Conservation (phyloP, 2,797 vertebrate genomes). For the Enteromius thamalakanensis region DNA sequence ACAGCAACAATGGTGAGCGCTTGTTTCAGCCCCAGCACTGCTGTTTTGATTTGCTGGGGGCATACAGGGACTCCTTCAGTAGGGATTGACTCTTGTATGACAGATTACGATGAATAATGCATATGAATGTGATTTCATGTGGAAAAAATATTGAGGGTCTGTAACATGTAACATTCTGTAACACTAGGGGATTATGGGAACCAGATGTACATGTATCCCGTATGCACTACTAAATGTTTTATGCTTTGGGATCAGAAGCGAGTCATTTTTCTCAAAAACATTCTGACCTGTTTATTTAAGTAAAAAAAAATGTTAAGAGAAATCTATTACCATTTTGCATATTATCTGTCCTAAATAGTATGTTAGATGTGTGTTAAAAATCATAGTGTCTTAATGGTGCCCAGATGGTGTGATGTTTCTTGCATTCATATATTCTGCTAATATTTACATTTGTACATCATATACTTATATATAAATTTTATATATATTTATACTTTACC, state of each 20-base stretch:
- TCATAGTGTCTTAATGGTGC: not conserved
- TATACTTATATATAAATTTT: too few species aligned
- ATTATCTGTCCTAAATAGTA: not conserved
- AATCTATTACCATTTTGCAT: not conserved
- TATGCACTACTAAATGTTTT: slow-evolving; percentile 13
- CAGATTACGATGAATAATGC: slow-evolving; percentile 33
- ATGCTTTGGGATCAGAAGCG: not conserved
- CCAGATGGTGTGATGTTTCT: not conserved
- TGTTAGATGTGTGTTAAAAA: not conserved
- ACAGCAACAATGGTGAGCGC: slow-evolving; percentile 81
- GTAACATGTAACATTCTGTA: not conserved
- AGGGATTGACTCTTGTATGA: slow-evolving; percentile 14
- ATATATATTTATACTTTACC: too few species aligned
- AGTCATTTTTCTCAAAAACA: not conserved
- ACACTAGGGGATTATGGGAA: slow-evolving; percentile 5
- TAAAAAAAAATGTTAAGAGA: not conserved
- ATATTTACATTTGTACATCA: not conserved
- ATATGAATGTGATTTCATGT: slow-evolving; percentile 37
- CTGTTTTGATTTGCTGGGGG: not conserved
- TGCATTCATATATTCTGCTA: not conserved
- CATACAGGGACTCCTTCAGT: slow-evolving; percentile 10
- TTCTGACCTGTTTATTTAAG: slow-evolving; percentile 11
- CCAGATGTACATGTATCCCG: slow-evolving; percentile 5
- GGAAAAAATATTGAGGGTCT: slow-evolving; percentile 1
- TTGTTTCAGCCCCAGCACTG: not conserved